phyloP scores from a whole-genome alignment of 1,140 invertebrate genomes.

The Bradynema listronoti region DNA sequence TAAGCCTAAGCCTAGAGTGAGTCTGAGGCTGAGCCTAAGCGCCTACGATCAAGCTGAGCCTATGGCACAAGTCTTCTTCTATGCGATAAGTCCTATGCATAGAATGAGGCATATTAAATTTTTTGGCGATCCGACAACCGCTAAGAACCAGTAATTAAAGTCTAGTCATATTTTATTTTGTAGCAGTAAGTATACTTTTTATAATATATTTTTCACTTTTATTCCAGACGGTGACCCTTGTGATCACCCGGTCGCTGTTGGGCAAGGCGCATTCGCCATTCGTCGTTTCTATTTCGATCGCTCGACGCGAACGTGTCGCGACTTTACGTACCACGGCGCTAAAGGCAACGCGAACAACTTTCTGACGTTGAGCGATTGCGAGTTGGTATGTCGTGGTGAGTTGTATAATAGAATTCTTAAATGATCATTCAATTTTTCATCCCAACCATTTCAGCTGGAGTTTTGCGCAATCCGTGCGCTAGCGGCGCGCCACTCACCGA shows the following conservation, averaged over 20 bases:
- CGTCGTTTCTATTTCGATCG: conserved; percentile 51
- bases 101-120: too few relatives aligned
- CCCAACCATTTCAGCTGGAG: conserved; percentile 23
- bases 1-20: too few relatives aligned
- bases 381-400: conserved; percentile 47
- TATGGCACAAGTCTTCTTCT: too few relatives aligned
- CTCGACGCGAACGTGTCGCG: conserved; percentile 39
- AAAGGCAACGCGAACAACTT: conserved; percentile 56
- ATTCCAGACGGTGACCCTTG: conserved; percentile 53
- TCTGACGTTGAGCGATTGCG: conserved; percentile 48
- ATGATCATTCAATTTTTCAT: too few relatives aligned
- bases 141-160: too few relatives aligned
- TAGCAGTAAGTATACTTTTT: background rate
- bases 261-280: conserved; percentile 37
- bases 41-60: too few relatives aligned
- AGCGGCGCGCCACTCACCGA: conserved; percentile 45
- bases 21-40: too few relatives aligned
- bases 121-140: too few relatives aligned
- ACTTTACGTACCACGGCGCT: conserved; percentile 47
- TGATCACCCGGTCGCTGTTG: conserved; percentile 36
- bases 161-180: too few relatives aligned
- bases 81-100: too few relatives aligned
- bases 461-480: conserved; percentile 48
- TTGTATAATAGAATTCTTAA: too few relatives aligned
- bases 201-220: background rate